Evolutionary conservation across 2,888 invertebrate genomes (phyloP).

Genomic region (Hemicrepidius hirtus): DNA sequence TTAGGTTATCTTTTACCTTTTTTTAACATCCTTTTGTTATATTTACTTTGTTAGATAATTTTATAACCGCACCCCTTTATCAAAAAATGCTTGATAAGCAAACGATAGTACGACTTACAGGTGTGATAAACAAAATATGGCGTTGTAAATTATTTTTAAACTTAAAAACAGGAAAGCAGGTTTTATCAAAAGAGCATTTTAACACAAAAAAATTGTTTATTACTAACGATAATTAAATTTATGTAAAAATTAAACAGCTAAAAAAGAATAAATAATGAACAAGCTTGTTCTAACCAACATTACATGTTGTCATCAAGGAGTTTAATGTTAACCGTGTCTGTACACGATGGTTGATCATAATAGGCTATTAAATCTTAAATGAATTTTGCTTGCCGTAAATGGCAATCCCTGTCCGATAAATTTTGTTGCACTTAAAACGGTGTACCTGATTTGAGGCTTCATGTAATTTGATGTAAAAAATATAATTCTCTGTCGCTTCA

Average conservation of each 20-base stretch:
- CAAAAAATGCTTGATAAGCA: slow-evolving; percentile 19
- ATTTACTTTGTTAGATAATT: slow-evolving; percentile 41
- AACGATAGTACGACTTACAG: slow-evolving; percentile 26
- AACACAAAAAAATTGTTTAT: no score
- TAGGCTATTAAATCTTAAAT: slow-evolving; percentile 35
- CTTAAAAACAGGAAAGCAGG: no score
- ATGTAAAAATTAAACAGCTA: no score
- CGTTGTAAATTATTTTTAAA: no score
- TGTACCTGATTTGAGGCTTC: not conserved
- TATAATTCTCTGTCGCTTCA: no score
- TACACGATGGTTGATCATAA: slow-evolving; percentile 19
- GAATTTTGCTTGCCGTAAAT: slow-evolving; percentile 30
- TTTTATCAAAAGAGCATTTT: no score
- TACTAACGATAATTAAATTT: no score
- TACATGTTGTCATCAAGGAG: not conserved
- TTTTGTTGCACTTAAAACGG: slow-evolving; percentile 15
- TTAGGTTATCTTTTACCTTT: slow-evolving; percentile 46
- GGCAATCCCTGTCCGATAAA: slow-evolving; percentile 14
- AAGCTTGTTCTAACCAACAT: no score
- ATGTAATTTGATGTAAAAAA: no score
- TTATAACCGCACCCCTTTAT: slow-evolving; percentile 23
- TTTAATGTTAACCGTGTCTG: not conserved
- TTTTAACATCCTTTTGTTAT: slow-evolving; percentile 48
- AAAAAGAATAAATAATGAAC: no score
- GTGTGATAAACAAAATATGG: slow-evolving; percentile 23